Percentiles rank a stretch among this genome's conserved stretches.
Evolutionary conservation across 2,797 vertebrate species (phyloP).

Genomic region (Toxotes lorentzi): DNA sequence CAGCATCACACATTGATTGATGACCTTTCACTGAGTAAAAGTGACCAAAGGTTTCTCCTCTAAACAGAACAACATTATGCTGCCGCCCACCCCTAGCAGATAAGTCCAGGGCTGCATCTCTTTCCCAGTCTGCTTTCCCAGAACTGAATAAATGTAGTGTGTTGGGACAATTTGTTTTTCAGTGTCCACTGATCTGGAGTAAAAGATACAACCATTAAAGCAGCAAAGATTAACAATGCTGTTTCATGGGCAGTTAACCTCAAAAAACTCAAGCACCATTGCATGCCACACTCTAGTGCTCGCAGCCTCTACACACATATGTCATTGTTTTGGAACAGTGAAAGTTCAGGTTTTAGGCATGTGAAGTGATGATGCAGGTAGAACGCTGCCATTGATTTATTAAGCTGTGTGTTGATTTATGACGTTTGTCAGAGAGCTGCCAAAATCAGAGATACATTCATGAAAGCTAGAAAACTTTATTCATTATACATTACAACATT

Average conservation of each 20-base stretch:
- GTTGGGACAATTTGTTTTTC: constrained; percentile 58
- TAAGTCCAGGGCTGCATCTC: not conserved
- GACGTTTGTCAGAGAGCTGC: constrained; percentile 60
- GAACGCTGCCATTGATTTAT: constrained; percentile 28
- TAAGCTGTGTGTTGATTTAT: constrained; percentile 55
- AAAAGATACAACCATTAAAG: constrained; percentile 62
- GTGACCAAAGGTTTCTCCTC: constrained; percentile 42
- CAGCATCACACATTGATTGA: constrained; percentile 47
- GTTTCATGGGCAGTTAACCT: constrained; percentile 71
- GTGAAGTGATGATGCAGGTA: not conserved
- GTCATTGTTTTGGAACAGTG: constrained; percentile 9
- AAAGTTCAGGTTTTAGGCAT: not conserved
- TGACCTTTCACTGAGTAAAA: constrained; percentile 36
- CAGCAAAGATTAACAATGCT: constrained; percentile 70
- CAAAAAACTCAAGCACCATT: constrained; percentile 36
- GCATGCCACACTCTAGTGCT: constrained; percentile 23
- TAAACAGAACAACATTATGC: constrained; percentile 23
- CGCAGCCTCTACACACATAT: constrained; percentile 13
- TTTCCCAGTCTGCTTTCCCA: constrained; percentile 3
- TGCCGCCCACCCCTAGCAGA: not conserved
- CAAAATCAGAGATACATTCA: constrained; percentile 45
- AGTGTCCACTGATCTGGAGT: constrained; percentile 55
- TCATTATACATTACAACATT: constrained; percentile 65
- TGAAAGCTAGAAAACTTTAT: constrained; percentile 55
- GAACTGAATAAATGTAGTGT: constrained; percentile 47